Base-by-base conservation (phyloP, 2,888 invertebrate genomes). In the Tinea trinotella region DNA sequence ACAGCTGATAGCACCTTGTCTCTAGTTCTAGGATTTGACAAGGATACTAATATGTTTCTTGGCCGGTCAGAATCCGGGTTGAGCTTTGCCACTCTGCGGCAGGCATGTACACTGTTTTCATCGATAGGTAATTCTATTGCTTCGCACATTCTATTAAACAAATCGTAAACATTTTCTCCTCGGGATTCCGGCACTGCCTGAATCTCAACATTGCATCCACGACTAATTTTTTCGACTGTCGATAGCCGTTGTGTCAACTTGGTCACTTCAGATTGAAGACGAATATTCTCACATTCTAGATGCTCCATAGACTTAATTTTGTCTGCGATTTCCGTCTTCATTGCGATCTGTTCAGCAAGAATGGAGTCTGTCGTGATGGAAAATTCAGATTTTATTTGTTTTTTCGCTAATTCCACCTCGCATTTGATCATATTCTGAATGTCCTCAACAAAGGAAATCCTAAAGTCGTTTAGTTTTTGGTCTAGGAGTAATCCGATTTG, bases 1-100 rank as follows among this genome's bases (percentile, higher is more conserved):
- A 53, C 55, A 6, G 56, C 20, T 9, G 61, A 59, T 6, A 61
- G n/a, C 0, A 61, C 1, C n/a, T 10, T n/a, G 34, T 61, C 61
- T 1, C 61, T 57, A 4, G 54, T 30, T 12, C 55, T 52, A n/a
- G 53, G 56, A 1, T 56, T 55, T 2, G 57, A 53, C 0, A 58
- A 18, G 5, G 46, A 17, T 17, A 46, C 46, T 5, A 46, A n/a
- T 15, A 46, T 46, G 12, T n/a, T n/a, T n/a, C n/a, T n/a, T n/a
- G n/a, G n/a, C n/a, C n/a, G n/a, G n/a, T n/a, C n/a, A n/a, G n/a
- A 17, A 17, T 7, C 58, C 46, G 6, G 59, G 59, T 3, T 34
- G 17, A 58, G 20, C 50, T 58, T 59, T 2, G 59, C 57, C 0
- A 59, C 54, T 35, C 58, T 49, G 1, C 57, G 57, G n/a, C 57